Evolutionary conservation across 2,113 vertebrate species (phyloP), one percentile per base, ranked within the genome.

Genomic region (Strix aluco): DNA sequence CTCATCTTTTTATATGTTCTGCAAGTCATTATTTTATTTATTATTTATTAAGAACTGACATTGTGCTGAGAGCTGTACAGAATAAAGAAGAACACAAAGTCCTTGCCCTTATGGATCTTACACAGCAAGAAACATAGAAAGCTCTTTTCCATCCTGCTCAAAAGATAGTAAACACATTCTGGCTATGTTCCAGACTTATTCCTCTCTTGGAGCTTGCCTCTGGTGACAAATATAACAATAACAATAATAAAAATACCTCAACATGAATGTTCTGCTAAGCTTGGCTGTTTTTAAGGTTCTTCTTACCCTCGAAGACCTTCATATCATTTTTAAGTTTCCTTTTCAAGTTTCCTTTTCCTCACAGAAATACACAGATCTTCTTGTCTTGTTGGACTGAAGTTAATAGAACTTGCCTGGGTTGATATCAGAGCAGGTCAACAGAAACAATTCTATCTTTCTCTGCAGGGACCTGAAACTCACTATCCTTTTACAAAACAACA

Each of bases 21-120:
- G 65, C 52, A 86, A 91, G 91, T 91, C 91, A 94, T 96, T 96
- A 96, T 94, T 95, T 96, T 96, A 95, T 96, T 95, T 96, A 96
- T 96, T 95, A 95, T 96, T 96, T 97, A 95, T 95, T 95, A 94
- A 91, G 83, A 84, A 36, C 77, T 72, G 88, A 94, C 86, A 75
- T 67, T 87, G 58, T 75, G 65, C 73, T 89, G 86, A 93, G 72
- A 92, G 34, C 61, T 91, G 73, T 86, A 67, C 21, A 63, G 80
- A 93, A 92, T 71, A 95, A 93, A 96, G 52, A 29, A 94, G 77
- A 93, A 94, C 74, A 93, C 19, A 69, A 90, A 94, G 61, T 86
- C 73, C 42, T 84, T 86, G 55, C 69, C 72, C 83, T 95, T 75
- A 44, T 87, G 70, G 22, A 86, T 75, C 72, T 91, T 84, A 67